phyloP scores from a whole-genome alignment of 2,113 vertebrate genomes.

The Heterotilapia buettikoferi region DNA sequence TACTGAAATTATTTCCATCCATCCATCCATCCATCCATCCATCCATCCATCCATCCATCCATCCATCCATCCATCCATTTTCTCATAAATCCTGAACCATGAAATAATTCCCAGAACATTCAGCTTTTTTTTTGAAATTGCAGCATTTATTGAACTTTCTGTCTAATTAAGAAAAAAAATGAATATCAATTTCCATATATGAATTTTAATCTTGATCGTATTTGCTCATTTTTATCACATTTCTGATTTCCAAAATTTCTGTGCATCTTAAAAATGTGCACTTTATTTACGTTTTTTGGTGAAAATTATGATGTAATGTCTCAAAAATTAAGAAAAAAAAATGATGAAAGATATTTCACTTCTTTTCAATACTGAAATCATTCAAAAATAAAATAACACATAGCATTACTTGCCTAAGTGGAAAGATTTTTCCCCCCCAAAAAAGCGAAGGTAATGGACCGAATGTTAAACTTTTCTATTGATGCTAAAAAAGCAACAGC shows the following conservation, averaged over 20 bases:
- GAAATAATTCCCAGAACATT: not conserved
- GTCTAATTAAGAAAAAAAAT: not conserved
- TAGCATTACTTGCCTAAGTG: not conserved
- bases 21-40: not conserved
- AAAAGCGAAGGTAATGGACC: not conserved
- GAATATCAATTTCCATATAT: not conserved
- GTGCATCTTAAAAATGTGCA: not conserved
- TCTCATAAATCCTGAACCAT: not conserved
- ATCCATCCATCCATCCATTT: not conserved
- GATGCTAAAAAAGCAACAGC: not conserved
- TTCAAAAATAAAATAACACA: not conserved
- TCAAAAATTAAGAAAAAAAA: not conserved
- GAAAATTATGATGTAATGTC: not conserved
- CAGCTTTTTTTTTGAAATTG: not conserved
- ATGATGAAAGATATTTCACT: not conserved
- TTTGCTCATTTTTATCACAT: not conserved
- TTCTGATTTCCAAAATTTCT: not conserved
- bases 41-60: not conserved
- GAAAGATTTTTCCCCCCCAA: fast-evolving
- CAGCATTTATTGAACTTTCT: not conserved
- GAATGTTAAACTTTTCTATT: not conserved
- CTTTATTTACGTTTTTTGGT: not conserved
- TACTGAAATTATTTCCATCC: not conserved
- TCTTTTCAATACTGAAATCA: not conserved
- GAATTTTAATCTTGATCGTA: not conserved